Evolutionary conservation across 2,888 invertebrate genomes (phyloP).

Genomic region (Drosophila helvetica): DNA sequence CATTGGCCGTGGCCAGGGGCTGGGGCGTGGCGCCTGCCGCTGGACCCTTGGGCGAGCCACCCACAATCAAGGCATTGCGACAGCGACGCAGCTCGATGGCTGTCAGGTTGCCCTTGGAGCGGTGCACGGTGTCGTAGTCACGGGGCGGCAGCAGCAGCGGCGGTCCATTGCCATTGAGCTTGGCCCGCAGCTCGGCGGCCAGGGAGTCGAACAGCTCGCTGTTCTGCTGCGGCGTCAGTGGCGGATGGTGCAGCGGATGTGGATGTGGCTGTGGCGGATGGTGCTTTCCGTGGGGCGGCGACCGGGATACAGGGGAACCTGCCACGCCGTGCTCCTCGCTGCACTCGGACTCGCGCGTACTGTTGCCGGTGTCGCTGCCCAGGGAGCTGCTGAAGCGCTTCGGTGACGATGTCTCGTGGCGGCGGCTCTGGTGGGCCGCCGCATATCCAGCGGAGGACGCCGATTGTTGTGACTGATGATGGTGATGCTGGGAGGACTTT

Average conservation of each 20-base stretch:
- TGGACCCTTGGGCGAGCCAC: constrained; percentile 72
- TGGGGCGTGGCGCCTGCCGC: neutral
- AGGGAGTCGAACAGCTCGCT: constrained; percentile 94
- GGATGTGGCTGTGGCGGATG: constrained; percentile 46
- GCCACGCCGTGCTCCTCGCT: constrained; percentile 86
- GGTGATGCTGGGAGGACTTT: constrained; percentile 84
- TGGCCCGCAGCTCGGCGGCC: constrained; percentile 94
- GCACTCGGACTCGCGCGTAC: constrained; percentile 89
- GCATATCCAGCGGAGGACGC: constrained; percentile 36
- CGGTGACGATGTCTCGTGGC: constrained; percentile 82
- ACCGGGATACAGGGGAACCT: constrained; percentile 81
- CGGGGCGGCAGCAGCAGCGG: constrained; percentile 95
- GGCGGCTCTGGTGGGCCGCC: constrained; percentile 45
- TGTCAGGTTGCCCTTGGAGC: constrained; percentile 88
- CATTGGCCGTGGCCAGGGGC: constrained; percentile 80
- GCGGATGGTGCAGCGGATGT: constrained; percentile 62
- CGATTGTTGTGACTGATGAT: constrained; percentile 42
- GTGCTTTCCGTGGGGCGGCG: constrained; percentile 67
- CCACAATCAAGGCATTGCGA: constrained; percentile 83
- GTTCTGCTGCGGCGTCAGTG: constrained; percentile 84
- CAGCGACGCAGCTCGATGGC: constrained; percentile 87
- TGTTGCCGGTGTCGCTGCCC: constrained; percentile 89
- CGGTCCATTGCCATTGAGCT: constrained; percentile 87
- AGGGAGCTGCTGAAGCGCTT: constrained; percentile 89
- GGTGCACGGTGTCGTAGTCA: constrained; percentile 96